A percentile compares a stretch with the other conserved stretches of the same genome.
Evolutionary conservation across 2,888 invertebrate genomes (phyloP).

Genomic region (Oxytorus armatus): DNA sequence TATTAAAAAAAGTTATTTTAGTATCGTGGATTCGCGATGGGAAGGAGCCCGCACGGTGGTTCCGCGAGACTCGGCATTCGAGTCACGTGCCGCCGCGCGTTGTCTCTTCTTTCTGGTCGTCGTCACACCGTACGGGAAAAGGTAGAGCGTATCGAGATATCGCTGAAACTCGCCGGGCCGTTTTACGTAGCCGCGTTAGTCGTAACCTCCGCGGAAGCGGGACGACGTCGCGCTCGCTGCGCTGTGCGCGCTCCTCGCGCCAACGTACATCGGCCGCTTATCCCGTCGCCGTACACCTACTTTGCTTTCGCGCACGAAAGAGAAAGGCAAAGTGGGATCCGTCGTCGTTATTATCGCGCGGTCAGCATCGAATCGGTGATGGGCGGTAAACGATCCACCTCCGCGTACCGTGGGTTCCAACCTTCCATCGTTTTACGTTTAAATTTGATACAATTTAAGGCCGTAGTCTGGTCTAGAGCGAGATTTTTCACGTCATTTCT

Average conservation of each 20-base stretch:
- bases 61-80: slow-evolving; percentile 70
- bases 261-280: too few relatives aligned
- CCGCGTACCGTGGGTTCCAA: too few relatives aligned
- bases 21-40: slow-evolving; percentile 40
- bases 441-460: too few relatives aligned
- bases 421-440: too few relatives aligned
- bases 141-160: slow-evolving; percentile 66
- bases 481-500: too few relatives aligned
- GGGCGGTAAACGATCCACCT: too few relatives aligned
- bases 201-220: slow-evolving; percentile 15
- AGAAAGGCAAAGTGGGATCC: slow-evolving; percentile 64
- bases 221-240: too few relatives aligned
- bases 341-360: slow-evolving; percentile 1
- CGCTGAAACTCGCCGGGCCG: slow-evolving; percentile 39
- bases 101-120: slow-evolving; percentile 33
- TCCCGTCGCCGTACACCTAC: too few relatives aligned
- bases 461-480: too few relatives aligned
- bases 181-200: neutral
- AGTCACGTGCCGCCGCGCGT: slow-evolving; percentile 67
- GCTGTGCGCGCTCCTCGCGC: too few relatives aligned
- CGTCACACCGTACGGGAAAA: slow-evolving; percentile 51
- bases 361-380: slow-evolving; percentile 6
- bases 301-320: slow-evolving; percentile 68
- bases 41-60: slow-evolving; percentile 49
- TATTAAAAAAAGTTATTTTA: slow-evolving; percentile 19